Evolutionary conservation across 2,888 invertebrate genomes (phyloP).

Genomic region (Mamestra brassicae): DNA sequence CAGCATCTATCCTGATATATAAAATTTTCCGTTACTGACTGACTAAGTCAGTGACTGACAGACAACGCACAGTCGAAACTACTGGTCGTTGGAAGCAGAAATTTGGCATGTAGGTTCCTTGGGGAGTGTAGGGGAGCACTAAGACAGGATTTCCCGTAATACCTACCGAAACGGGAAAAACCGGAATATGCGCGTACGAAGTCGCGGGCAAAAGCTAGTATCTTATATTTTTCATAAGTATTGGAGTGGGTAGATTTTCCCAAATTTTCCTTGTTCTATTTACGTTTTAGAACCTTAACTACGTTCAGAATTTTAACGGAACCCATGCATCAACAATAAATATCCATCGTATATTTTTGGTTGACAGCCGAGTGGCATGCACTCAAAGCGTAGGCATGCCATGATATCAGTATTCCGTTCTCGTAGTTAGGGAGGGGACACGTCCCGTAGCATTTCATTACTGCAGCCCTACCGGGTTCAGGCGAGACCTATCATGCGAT

Average conservation of each 20-base stretch:
- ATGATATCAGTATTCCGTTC: slow-evolving; percentile 84
- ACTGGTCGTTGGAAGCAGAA: too few species aligned
- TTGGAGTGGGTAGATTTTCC: neutral
- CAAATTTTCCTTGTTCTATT: neutral
- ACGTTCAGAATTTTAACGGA: slow-evolving; percentile 24
- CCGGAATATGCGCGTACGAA: too few species aligned
- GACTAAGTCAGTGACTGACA: too few species aligned
- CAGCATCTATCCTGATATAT: too few species aligned
- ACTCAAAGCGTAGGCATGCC: slow-evolving; percentile 65
- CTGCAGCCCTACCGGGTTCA: slow-evolving; percentile 73
- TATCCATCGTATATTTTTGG: slow-evolving; percentile 59
- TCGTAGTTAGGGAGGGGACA: slow-evolving; percentile 76
- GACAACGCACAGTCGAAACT: too few species aligned
- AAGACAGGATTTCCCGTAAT: too few species aligned
- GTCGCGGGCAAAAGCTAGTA: too few species aligned
- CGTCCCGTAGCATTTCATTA: slow-evolving; percentile 86
- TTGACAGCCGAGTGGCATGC: slow-evolving; percentile 65
- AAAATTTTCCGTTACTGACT: too few species aligned
- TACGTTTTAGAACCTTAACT: neutral
- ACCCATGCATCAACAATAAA: slow-evolving; percentile 51
- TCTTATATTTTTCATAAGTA: too few species aligned
- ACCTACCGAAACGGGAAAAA: too few species aligned
- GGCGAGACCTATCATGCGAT: slow-evolving; percentile 62
- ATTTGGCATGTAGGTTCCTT: too few species aligned
- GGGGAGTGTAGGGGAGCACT: too few species aligned